phyloP scores from a whole-genome alignment of 1,140 invertebrate species.

The Ganaspis sp. region DNA sequence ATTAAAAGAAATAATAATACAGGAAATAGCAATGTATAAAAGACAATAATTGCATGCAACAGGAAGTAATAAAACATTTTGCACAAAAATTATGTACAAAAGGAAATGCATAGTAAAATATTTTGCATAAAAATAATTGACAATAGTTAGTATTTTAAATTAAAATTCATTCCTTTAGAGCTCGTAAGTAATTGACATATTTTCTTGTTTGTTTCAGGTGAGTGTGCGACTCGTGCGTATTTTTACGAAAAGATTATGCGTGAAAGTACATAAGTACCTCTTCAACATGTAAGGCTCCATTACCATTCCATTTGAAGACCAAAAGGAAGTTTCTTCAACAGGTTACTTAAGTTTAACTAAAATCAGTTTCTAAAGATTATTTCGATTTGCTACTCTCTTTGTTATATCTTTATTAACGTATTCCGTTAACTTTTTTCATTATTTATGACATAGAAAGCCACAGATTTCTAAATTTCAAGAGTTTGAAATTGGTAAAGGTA shows the following conservation, averaged over 20 bases:
- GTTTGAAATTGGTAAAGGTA: no score
- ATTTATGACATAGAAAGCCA: background rate
- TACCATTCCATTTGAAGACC: slow-evolving; percentile 18
- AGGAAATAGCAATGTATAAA: no score
- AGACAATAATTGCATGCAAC: no score
- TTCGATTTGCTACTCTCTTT: background rate
- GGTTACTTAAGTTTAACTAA: slow-evolving; percentile 1
- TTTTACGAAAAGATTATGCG: background rate
- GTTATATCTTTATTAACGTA: background rate
- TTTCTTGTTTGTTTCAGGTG: slow-evolving; percentile 27
- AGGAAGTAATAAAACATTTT: no score
- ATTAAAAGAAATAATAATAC: no score
- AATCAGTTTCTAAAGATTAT: background rate
- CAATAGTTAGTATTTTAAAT: background rate
- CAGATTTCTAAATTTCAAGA: background rate
- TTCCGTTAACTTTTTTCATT: background rate
- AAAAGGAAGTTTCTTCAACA: slow-evolving; percentile 3
- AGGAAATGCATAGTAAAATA: background rate
- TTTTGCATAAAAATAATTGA: background rate
- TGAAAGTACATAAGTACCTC: slow-evolving; percentile 25
- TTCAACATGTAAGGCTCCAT: slow-evolving; percentile 21
- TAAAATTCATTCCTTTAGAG: background rate
- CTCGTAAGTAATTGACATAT: slow-evolving; percentile 9
- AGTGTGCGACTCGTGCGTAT: slow-evolving; percentile 11
- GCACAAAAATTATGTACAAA: background rate